phyloP scores from a whole-genome alignment of 2,888 invertebrate species.

The Eilema sororculum region DNA sequence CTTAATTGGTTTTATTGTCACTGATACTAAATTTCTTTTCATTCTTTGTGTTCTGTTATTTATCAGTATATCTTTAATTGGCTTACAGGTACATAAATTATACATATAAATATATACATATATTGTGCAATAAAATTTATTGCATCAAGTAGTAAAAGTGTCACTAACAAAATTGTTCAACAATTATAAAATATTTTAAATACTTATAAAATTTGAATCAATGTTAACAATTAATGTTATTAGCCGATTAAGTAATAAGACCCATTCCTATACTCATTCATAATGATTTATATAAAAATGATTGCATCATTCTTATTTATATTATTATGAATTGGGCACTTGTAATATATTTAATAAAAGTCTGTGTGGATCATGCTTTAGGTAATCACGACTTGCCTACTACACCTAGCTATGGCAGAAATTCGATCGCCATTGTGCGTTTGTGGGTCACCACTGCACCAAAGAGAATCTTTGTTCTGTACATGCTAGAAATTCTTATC shows the following conservation, averaged over 20 bases:
- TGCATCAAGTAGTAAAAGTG: not conserved
- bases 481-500: constrained; percentile 27
- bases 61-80: not conserved
- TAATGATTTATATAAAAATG: no score
- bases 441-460: constrained; percentile 70
- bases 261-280: no score
- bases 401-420: constrained; percentile 66
- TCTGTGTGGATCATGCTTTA: constrained; percentile 57
- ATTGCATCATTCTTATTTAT: not conserved
- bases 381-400: constrained; percentile 64
- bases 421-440: constrained; percentile 75
- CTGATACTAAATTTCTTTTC: not conserved
- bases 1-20: constrained; percentile 15
- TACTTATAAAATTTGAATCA: not conserved
- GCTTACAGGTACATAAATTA: not conserved
- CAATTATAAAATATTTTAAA: not conserved
- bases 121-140: not conserved
- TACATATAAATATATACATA: no score
- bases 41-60: not conserved
- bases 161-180: not conserved
- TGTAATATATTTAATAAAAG: constrained; percentile 54
- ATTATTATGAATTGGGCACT: not conserved
- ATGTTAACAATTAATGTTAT: not conserved
- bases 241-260: not conserved
- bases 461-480: constrained; percentile 61